Evolutionary conservation across 2,113 vertebrate species (phyloP).

Genomic region (Pseudolaguvia tuberculata): DNA sequence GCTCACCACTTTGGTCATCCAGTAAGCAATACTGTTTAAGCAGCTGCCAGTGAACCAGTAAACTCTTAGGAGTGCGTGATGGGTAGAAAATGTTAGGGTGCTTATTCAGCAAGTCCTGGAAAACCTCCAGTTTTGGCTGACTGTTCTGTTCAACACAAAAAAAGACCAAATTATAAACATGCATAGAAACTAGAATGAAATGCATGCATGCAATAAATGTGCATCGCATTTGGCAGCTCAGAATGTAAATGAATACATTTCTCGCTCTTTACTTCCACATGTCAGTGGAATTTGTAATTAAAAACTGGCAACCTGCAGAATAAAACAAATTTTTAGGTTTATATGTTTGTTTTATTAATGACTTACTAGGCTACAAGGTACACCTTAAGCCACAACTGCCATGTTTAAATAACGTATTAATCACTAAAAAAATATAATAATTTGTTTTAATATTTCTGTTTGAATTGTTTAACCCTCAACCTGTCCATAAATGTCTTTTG

Average conservation of each 20-base stretch:
- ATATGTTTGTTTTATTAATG: not conserved
- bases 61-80: slow-evolving; percentile 82
- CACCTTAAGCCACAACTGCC: too few relatives aligned
- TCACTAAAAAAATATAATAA: not conserved
- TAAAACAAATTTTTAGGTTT: not conserved
- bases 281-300: not conserved
- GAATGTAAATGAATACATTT: too few relatives aligned
- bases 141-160: slow-evolving; percentile 69
- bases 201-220: too few relatives aligned
- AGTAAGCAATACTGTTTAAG: slow-evolving; percentile 94
- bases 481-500: not conserved
- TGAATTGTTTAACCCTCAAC: not conserved
- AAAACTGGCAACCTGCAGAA: not conserved
- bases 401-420: too few relatives aligned
- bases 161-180: not conserved
- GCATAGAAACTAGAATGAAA: not conserved
- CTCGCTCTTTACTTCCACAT: too few relatives aligned
- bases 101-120: slow-evolving; percentile 87
- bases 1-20: slow-evolving; percentile 89
- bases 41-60: slow-evolving; percentile 94
- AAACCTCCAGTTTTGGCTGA: slow-evolving; percentile 89
- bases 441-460: not conserved
- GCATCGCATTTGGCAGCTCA: too few relatives aligned
- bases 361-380: not conserved
- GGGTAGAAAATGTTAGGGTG: slow-evolving; percentile 86